Evolutionary conservation across 2,113 vertebrate species (phyloP), one percentile per base, ranked within the genome.

Genomic region (Bubo bubo): DNA sequence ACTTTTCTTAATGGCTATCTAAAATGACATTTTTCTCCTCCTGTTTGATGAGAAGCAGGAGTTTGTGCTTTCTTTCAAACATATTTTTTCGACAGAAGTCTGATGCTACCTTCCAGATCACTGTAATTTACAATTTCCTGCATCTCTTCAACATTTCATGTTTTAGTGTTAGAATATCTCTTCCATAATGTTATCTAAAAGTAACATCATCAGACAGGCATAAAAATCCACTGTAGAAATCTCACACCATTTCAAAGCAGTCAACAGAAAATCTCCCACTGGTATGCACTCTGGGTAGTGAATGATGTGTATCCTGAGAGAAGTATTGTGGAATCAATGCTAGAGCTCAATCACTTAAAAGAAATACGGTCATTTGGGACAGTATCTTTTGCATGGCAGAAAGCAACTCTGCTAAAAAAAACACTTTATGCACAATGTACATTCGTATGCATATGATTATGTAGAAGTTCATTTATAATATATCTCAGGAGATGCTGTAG

Each of bases 301-400:
- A 91, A 47, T 45, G 84, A 93, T 89, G 63, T 27, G 30, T 35
- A n/a, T 79, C 92, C 86, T 26, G 34, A 39, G 53, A 94, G 88
- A 74, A 92, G 73, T 81, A 88, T 52, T 75, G 49, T 8, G 83
- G 35, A 74, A 97, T 94, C 87, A 5, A 92, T 86, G 93, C 86
- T 55, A 58, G 49, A 79, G 74, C 96, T 95, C 94, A 85, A 95
- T 97, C 97, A 94, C 70, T 93, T 72, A 20, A 79, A 56, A 67
- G 71, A 90, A 96, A 90, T n/a, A 60, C 39, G 95, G 32, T 60
- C 94, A 82, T 86, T 49, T 79, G 89, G 95, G 88, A 81, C 71
- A 85, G 86, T 13, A 79, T 77, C 64, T 70, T 79, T 93, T 37
- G 41, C 93, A n/a, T 23, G 63, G 92, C 66, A 95, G 95, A 91